Conservation (phyloP, 2,113 vertebrate genomes). For the Chloroceryle aenea region DNA sequence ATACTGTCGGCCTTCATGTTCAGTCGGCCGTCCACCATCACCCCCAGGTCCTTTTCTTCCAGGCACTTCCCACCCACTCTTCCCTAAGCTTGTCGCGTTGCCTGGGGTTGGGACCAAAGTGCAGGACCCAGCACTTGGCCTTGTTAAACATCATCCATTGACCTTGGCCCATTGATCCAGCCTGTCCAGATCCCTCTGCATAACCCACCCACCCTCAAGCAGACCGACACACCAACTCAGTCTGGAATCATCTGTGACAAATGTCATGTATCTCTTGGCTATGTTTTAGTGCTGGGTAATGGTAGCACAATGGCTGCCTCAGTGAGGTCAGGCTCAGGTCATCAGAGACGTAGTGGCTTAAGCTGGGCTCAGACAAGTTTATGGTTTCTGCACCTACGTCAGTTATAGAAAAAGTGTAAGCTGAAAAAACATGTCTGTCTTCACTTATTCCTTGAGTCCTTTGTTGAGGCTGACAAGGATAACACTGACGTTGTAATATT, state of each 20-base stretch:
- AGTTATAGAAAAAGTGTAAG: background rate
- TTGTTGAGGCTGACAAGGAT: background rate
- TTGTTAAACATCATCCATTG: too few species aligned
- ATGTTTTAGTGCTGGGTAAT: background rate
- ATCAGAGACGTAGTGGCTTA: background rate
- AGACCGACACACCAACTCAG: too few species aligned
- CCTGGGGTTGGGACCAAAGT: too few species aligned
- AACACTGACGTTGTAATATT: background rate
- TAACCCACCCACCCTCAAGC: too few species aligned
- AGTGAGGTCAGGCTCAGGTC: background rate
- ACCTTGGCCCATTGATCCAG: too few species aligned
- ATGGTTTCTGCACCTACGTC: background rate
- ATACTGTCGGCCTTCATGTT: too few species aligned
- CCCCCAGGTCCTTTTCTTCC: too few species aligned
- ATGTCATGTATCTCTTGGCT: background rate
- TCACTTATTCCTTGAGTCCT: background rate
- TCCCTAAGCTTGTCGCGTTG: too few species aligned
- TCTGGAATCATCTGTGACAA: background rate
- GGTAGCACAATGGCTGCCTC: background rate
- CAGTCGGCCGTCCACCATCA: too few species aligned
- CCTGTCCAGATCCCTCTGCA: too few species aligned
- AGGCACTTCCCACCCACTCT: too few species aligned
- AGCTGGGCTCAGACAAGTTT: background rate
- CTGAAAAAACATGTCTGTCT: background rate
- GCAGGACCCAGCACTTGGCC: too few species aligned